A percentile compares a stretch with the other conserved stretches of the same genome.
phyloP scores from a whole-genome alignment of 2,797 vertebrate genomes.

The Tamandua tetradactyla region DNA sequence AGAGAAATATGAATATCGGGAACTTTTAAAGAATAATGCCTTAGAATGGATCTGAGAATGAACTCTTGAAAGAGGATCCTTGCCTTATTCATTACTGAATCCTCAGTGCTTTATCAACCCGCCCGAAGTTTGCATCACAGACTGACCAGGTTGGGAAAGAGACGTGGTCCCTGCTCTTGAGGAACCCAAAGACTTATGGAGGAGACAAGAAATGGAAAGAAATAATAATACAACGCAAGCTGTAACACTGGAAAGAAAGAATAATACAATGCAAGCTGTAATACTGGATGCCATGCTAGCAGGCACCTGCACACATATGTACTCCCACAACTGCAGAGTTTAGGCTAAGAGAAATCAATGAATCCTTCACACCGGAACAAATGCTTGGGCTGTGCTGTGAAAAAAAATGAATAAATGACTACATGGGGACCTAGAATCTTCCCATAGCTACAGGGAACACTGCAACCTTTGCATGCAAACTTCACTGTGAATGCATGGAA shows the following conservation, averaged over 20 bases:
- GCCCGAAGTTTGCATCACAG: neutral
- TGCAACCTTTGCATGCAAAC: neutral
- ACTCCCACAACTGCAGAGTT: neutral
- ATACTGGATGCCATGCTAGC: rapidly evolving
- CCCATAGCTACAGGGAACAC: neutral
- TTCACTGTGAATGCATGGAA: neutral
- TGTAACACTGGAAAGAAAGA: neutral
- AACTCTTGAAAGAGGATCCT: neutral
- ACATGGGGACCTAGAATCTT: neutral
- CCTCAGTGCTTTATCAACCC: neutral
- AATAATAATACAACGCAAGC: neutral
- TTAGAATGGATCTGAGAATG: neutral
- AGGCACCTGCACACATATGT: rapidly evolving
- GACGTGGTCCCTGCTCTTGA: neutral
- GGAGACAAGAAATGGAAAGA: neutral
- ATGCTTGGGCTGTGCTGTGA: neutral
- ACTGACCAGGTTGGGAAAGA: neutral
- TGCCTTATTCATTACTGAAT: neutral
- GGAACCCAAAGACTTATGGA: neutral
- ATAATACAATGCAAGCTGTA: rapidly evolving
- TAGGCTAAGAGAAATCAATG: neutral
- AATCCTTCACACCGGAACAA: neutral
- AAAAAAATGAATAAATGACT: neutral
- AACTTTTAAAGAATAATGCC: neutral
- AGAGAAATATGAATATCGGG: neutral